Evolutionary conservation across 1,140 invertebrate genomes (phyloP).

Genomic region (Anoplolepis gracilipes): DNA sequence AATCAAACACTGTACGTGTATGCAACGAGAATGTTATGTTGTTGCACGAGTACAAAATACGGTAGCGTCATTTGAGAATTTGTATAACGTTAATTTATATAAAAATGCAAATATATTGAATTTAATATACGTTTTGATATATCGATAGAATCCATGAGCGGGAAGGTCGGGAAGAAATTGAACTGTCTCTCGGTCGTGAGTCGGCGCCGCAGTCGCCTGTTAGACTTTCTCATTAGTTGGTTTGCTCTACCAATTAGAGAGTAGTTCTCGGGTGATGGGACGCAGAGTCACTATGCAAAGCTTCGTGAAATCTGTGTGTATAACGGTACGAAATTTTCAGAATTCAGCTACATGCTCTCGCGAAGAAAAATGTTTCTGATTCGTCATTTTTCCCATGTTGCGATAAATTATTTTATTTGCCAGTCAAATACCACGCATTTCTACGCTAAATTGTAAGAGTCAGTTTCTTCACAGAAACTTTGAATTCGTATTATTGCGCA

Average conservation of each 20-base stretch:
- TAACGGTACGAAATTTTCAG: conserved; percentile 71
- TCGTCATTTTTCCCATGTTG: conserved; percentile 13
- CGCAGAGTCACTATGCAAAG: conserved; percentile 71
- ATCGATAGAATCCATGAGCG: conserved; percentile 14
- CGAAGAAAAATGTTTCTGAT: not conserved
- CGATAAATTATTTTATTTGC: not conserved
- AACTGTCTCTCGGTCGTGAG: conserved; percentile 49
- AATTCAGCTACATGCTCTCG: conserved; percentile 14
- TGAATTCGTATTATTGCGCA: not conserved
- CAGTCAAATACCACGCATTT: not conserved
- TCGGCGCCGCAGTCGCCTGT: conserved; percentile 57
- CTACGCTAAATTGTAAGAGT: not conserved
- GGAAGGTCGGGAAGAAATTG: conserved; percentile 53
- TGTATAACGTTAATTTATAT: conserved; percentile 46
- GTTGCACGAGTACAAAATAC: not conserved
- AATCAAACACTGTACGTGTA: too few species aligned
- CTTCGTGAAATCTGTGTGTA: conserved; percentile 56
- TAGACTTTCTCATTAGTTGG: conserved; percentile 69
- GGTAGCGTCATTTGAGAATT: conserved; percentile 32
- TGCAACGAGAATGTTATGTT: too few species aligned
- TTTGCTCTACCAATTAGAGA: conserved; percentile 70
- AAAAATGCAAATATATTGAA: conserved; percentile 52
- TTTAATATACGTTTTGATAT: conserved; percentile 34
- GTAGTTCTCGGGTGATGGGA: conserved; percentile 70
- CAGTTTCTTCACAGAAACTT: not conserved